Base-by-base conservation (phyloP, 2,888 invertebrate genomes). In the Achlya flavicornis region DNA sequence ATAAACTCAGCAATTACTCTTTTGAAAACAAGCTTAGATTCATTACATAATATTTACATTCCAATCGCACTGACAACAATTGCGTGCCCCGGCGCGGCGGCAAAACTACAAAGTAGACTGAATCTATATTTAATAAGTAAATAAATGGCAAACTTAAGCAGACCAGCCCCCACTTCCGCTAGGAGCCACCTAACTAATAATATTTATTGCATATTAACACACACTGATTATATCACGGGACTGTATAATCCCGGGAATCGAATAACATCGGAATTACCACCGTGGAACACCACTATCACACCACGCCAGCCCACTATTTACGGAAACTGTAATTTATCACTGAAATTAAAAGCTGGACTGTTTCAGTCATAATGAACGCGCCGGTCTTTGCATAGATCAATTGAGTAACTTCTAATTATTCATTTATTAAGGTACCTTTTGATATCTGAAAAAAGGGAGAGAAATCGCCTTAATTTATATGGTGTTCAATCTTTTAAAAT, bases 251-350 rank as follows among this genome's bases (percentile, higher is more conserved):
- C 53, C 53, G 53, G 53, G 53, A 53, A 53, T 48, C 8, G 5
- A 12, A 41, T 12, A 41, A 46, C n/a, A 46, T 46, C 46, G 46
- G n/a, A 46, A 14, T 46, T n/a, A 46, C 16, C 10, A 19, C 0
- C n/a, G 16, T 7, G 53, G 10, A 3, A 53, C 19, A 53, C 19
- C 53, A 53, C 33, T 58, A 58, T 7, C 35, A 35, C 19, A 19
- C 58, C 35, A 63, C 61, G 46, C 14, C 41, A 61, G 32, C 35
- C 60, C 11, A 58, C 33, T 75, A 74, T 77, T 84, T 83, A 81
- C 80, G 77, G 80, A 77, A 81, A 79, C 79, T 78, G 84, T 86
- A 86, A 88, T 88, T 88, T 86, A 87, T 88, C 88, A 86, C 80
- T 77, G 74, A 84, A 87, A 86, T 87, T 85, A 85, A 84, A 85